Percentiles rank a stretch among this genome's conserved stretches.
phyloP scores from a whole-genome alignment of 1,140 invertebrate species.

The Drosophila busckii region DNA sequence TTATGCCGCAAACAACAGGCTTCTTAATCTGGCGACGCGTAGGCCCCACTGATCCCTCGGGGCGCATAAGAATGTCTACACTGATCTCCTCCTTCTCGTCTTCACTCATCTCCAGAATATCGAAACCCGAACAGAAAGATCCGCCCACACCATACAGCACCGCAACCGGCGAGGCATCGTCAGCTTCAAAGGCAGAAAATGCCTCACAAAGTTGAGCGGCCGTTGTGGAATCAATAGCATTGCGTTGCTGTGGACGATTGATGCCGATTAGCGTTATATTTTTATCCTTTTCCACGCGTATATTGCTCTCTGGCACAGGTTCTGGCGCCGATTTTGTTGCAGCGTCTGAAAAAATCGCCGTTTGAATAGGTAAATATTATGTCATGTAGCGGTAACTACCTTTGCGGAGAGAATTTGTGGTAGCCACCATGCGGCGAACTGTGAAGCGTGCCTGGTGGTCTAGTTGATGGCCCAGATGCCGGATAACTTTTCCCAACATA shows the following conservation, averaged over 20 bases:
- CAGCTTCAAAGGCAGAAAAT: constrained; percentile 88
- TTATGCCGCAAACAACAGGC: constrained; percentile 90
- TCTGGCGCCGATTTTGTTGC: constrained; percentile 15
- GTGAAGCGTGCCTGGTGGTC: constrained; percentile 21
- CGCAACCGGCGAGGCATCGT: constrained; percentile 84
- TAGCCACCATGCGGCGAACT: constrained; percentile 24
- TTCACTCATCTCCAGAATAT: constrained; percentile 84
- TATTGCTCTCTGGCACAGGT: constrained; percentile 19
- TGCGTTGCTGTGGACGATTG: constrained; percentile 89
- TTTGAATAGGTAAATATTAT: constrained; percentile 35
- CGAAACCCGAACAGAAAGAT: constrained; percentile 94
- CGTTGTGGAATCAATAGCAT: constrained; percentile 87
- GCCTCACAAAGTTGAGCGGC: constrained; percentile 84
- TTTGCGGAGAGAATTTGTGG: constrained; percentile 33
- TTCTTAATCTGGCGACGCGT: constrained; percentile 85
- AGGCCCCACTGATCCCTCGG: constrained; percentile 80
- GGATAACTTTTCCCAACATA: constrained; percentile 44
- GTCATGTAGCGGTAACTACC: constrained; percentile 39
- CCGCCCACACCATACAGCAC: constrained; percentile 93
- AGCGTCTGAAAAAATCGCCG: constrained; percentile 20
- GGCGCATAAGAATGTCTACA: constrained; percentile 67
- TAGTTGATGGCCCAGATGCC: constrained; percentile 27
- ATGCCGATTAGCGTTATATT: constrained; percentile 89
- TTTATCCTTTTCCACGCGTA: constrained; percentile 80
- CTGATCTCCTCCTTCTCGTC: constrained; percentile 62